phyloP scores from a whole-genome alignment of 2,797 vertebrate genomes.

The Aselliscus stoliczkanus region DNA sequence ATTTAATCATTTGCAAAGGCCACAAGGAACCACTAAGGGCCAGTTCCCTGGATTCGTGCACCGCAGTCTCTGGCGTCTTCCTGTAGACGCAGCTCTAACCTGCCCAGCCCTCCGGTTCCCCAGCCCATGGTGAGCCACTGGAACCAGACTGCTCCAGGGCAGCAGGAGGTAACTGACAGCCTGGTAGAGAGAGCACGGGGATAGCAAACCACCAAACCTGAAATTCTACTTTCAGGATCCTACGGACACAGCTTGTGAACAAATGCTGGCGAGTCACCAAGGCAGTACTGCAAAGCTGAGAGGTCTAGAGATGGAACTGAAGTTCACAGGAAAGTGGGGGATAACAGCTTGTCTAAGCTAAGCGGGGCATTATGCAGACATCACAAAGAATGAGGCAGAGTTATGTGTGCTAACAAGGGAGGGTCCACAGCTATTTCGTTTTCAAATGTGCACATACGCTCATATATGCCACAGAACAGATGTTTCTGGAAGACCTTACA shows the following conservation, averaged over 20 bases:
- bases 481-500: background rate
- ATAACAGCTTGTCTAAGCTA: rapidly evolving
- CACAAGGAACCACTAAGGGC: background rate
- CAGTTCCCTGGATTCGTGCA: rapidly evolving
- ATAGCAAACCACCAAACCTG: background rate
- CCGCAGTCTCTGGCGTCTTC: background rate
- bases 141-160: too few relatives aligned
- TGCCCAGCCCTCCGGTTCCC: rapidly evolving
- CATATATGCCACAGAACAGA: background rate
- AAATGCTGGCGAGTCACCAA: rapidly evolving
- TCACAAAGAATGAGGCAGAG: rapidly evolving
- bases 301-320: background rate
- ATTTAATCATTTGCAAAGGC: background rate
- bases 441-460: background rate
- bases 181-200: background rate
- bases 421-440: too few relatives aligned
- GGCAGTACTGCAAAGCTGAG: background rate
- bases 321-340: background rate
- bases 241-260: background rate
- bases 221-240: background rate
- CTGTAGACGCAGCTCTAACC: background rate
- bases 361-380: rapidly evolving
- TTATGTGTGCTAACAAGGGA: rapidly evolving
- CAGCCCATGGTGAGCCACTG: background rate
- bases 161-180: background rate